Base-by-base conservation (phyloP, 1,140 invertebrate genomes). In the Anastrepha obliqua region DNA sequence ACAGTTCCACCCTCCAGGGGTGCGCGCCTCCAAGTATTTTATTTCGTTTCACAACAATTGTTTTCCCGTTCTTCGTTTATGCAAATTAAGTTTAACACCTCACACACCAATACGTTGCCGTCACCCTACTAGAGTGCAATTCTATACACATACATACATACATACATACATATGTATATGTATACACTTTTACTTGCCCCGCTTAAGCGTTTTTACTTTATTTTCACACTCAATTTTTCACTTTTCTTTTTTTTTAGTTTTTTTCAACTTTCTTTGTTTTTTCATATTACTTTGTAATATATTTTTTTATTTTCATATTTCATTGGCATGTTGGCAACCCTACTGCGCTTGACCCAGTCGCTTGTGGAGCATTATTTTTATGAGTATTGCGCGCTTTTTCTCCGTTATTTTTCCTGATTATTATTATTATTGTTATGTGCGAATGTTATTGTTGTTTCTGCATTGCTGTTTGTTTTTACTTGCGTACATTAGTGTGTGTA, bases 41-140 rank as follows among this genome's bases (percentile, higher is more conserved):
- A 81, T 29, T 81, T 58, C 74, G 74, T 81, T 81, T 47, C 47
- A 55, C 74, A 81, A 81, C 51, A 81, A 58, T 81, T 81, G 17
- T 81, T 29, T 58, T 55, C 47, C 47, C 74, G 17, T 55, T 55
- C 20, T 81, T 55, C 51, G 47, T 58, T 81, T 81, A 81, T 81
- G 74, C 74, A 81, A 81, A 81, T 81, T 51, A 81, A 81, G 74
- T 81, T 81, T 81, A 51, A 81, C 74, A 81, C 74, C 74, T 81
- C 74, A 55, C 44, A 29, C 74, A 55, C 42, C 17, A 9, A 81
- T 55, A 29, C 15, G 70, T 15, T 1, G n/a, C 74, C n/a, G 11
- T 9, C 9, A 7, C 65, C 5, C 20, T 65, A 39, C 20, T 55
- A 55, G 11, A 55, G 51, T 55, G 51, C 6, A 6, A 11, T 55